A percentile compares a stretch with the other conserved stretches of the same genome.
Evolutionary conservation across 2,888 invertebrate species (phyloP).

Genomic region (Mesochorus sp.): DNA sequence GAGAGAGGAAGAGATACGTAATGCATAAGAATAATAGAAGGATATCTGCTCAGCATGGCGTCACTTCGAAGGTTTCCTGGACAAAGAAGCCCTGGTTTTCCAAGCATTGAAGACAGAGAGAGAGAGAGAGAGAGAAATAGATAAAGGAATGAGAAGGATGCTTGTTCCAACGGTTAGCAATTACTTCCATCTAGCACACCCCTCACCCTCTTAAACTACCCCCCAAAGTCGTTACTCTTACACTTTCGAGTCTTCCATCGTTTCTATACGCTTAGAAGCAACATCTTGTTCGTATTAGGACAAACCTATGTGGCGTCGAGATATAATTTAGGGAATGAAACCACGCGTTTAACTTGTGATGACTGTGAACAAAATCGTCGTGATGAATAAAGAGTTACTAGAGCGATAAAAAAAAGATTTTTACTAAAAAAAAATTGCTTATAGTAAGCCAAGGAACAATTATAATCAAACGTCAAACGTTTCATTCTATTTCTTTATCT

Average conservation of each 20-base stretch:
- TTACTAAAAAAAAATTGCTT: too few species aligned
- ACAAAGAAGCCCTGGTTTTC: conserved; percentile 34
- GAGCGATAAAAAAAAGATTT: too few species aligned
- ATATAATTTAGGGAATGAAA: conserved; percentile 16
- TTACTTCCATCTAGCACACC: conserved; percentile 74
- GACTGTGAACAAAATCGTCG: too few species aligned
- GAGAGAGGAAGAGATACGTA: too few species aligned
- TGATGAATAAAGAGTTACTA: too few species aligned
- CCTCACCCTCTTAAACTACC: conserved; percentile 65
- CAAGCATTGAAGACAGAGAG: background rate
- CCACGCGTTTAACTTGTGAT: conserved; percentile 35
- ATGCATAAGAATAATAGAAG: conserved; percentile 17
- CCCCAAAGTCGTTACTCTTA: conserved; percentile 58
- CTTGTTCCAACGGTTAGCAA: conserved; percentile 78
- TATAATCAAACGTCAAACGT: too few species aligned
- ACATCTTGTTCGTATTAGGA: conserved; percentile 79
- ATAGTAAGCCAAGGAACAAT: too few species aligned
- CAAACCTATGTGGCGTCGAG: conserved; percentile 59
- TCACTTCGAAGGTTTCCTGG: conserved; percentile 18
- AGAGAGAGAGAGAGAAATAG: conserved; percentile 41
- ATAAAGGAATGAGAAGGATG: conserved; percentile 44
- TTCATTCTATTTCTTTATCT: too few species aligned
- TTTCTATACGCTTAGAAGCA: conserved; percentile 64
- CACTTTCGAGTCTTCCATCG: conserved; percentile 40
- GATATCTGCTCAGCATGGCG: conserved; percentile 18